These are phyloP conservation scores for Dallia pectoralis DNA, from an alignment of 2,797 vertebrate species.

Conservation along the genomic window DNA sequence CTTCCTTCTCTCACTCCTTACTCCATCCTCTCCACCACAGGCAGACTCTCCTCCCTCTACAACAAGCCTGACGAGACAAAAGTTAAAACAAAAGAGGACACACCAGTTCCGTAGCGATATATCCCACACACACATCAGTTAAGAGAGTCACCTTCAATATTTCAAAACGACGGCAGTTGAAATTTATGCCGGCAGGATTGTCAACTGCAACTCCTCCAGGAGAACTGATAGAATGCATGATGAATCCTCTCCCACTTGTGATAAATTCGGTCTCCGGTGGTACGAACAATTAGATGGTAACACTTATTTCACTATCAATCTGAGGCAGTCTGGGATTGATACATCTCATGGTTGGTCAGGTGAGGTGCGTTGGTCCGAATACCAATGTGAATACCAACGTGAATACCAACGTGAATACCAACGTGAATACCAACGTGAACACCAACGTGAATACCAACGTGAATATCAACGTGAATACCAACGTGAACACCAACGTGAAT, in stretches of 20 bases:
- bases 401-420: not conserved
- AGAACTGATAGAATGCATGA: conserved; percentile 49
- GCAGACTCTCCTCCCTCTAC: conserved; percentile 26
- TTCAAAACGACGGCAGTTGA: conserved; percentile 45
- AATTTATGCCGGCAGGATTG: conserved; percentile 44
- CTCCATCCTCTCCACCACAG: conserved; percentile 22
- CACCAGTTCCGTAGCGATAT: conserved; percentile 47
- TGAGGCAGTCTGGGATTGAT: conserved; percentile 5
- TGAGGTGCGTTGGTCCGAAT: not conserved
- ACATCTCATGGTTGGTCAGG: not conserved
- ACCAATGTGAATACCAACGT: not conserved
- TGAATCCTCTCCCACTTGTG: conserved; percentile 38
- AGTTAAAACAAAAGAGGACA: conserved; percentile 63
- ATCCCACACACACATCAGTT: conserved; percentile 66
- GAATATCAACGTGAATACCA: too few relatives aligned
- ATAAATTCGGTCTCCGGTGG: conserved; percentile 47
- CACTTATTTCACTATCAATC: conserved; percentile 46
- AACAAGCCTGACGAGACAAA: conserved; percentile 52
- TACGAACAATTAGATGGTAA: conserved; percentile 58
- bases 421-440: too few relatives aligned
- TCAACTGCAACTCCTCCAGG: conserved; percentile 45
- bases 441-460: not conserved
- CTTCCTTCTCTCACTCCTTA: not conserved
- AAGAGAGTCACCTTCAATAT: conserved; percentile 65
- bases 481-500: not conserved